phyloP scores from a whole-genome alignment of 2,113 vertebrate species.

The Eupsittula cactorum region DNA sequence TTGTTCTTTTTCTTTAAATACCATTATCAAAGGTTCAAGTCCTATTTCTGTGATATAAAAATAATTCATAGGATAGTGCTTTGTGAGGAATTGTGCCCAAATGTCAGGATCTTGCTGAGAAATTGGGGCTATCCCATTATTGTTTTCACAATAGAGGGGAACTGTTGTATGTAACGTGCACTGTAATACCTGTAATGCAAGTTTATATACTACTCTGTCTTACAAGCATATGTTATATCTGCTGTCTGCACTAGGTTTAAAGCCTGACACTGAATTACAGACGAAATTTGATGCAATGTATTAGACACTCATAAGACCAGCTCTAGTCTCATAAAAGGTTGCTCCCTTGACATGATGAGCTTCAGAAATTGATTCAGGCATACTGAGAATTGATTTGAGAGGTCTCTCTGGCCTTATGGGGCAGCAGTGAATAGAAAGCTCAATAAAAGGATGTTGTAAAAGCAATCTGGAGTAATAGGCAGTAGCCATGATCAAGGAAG shows the following conservation, averaged over 20 bases:
- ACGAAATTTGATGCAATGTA: constrained; percentile 21
- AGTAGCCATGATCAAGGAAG: constrained; percentile 18
- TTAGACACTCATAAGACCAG: background rate
- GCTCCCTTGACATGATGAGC: constrained; percentile 44
- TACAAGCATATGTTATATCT: background rate
- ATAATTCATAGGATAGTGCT: background rate
- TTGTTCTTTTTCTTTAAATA: background rate
- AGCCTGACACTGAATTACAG: constrained; percentile 40
- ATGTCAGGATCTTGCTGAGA: constrained; percentile 10
- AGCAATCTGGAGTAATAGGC: background rate
- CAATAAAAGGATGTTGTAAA: constrained; percentile 44
- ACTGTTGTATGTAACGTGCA: background rate
- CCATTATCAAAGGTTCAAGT: background rate
- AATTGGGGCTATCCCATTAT: background rate
- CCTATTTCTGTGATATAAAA: background rate
- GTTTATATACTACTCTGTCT: constrained; percentile 2
- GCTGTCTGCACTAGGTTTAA: constrained; percentile 19
- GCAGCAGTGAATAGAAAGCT: constrained; percentile 26
- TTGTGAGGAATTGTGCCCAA: background rate
- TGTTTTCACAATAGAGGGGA: background rate
- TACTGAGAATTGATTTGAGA: constrained; percentile 58
- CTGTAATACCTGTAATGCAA: constrained; percentile 8
- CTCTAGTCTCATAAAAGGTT: background rate
- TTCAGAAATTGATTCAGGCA: constrained; percentile 63
- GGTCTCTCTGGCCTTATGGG: constrained; percentile 17